phyloP scores from a whole-genome alignment of 1,140 invertebrate species.

The Apis dorsata region DNA sequence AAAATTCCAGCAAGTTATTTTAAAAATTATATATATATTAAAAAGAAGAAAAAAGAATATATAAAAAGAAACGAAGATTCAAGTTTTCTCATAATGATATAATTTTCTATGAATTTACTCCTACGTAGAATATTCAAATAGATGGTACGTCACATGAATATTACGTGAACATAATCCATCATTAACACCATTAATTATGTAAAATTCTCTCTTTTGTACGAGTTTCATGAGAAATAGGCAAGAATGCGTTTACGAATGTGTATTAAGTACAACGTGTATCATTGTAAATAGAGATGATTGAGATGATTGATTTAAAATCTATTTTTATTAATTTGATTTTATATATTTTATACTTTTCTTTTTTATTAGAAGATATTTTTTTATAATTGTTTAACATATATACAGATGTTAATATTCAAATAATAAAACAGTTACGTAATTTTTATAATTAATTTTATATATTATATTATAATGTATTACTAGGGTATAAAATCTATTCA shows the following conservation, averaged over 20 bases:
- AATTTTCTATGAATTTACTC: neutral
- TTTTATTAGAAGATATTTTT: neutral
- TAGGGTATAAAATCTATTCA: no score
- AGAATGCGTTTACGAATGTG: neutral
- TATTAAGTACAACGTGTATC: no score
- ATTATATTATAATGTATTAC: no score
- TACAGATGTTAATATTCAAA: no score
- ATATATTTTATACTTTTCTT: neutral
- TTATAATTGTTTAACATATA: neutral
- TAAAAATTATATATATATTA: no score
- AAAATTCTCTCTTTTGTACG: neutral
- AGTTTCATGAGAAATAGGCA: neutral
- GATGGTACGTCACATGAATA: neutral
- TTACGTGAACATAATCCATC: neutral
- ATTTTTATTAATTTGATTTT: neutral
- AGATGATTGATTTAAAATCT: no score
- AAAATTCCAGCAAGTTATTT: neutral
- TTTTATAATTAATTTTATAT: no score
- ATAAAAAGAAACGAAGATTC: neutral
- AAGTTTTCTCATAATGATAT: neutral
- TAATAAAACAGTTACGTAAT: no score
- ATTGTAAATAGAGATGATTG: no score
- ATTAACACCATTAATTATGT: slow-evolving; percentile 23
- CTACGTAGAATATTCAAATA: neutral
- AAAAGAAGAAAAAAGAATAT: neutral